Percentiles rank a stretch among this genome's conserved stretches.
Conservation (phyloP, 2,113 vertebrate species). For the Carassius carassius region DNA sequence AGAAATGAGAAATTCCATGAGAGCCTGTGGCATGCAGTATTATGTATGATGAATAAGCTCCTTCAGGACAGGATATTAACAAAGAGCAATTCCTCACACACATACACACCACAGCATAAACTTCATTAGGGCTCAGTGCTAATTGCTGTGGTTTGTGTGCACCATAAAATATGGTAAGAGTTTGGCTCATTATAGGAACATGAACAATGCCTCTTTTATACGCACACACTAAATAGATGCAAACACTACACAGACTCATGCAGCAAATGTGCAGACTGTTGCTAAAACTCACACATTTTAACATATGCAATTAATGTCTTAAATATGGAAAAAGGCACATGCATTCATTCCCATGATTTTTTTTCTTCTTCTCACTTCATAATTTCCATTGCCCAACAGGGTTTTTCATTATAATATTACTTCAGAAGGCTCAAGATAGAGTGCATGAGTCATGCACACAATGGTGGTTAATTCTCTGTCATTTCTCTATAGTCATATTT, state of each 20-base stretch:
- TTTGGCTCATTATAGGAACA: constrained; percentile 1
- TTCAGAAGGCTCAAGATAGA: background rate
- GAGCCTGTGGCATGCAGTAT: constrained; percentile 23
- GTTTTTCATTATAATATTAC: background rate
- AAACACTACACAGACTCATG: background rate
- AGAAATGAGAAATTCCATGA: background rate
- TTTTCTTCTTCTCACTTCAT: background rate
- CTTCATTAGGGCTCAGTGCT: constrained; percentile 37
- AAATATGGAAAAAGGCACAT: background rate
- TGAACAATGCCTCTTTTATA: constrained; percentile 16
- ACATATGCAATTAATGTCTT: background rate
- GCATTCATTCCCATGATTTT: background rate
- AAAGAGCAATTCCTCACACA: background rate
- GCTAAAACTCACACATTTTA: background rate
- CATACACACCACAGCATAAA: constrained; percentile 26
- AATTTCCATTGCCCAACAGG: background rate
- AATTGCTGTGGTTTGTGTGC: constrained; percentile 26
- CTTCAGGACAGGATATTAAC: background rate
- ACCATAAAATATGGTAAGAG: background rate
- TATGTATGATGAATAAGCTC: constrained; percentile 43
- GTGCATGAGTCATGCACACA: background rate
- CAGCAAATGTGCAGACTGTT: background rate
- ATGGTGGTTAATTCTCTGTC: background rate
- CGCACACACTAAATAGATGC: background rate
- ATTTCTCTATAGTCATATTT: background rate